Evolutionary conservation across 2,888 invertebrate genomes (phyloP).

Genomic region (Xiphydria camelus): DNA sequence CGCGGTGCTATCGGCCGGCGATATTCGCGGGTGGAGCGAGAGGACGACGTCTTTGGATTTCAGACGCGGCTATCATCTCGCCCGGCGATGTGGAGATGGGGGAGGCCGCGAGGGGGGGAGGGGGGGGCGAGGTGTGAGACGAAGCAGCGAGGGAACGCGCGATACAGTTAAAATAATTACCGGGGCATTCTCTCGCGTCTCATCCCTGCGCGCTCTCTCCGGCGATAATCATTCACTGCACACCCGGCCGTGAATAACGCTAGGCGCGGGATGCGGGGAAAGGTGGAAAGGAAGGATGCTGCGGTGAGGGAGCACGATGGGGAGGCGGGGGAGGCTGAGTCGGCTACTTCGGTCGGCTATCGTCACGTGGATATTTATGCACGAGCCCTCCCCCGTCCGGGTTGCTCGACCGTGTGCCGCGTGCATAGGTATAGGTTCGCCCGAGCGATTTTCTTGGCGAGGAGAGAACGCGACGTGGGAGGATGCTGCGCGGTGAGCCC

Average conservation of each 20-base stretch:
- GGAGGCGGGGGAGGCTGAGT: no score
- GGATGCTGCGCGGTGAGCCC: no score
- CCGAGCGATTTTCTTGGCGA: neutral
- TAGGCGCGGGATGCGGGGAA: no score
- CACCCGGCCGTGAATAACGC: slow-evolving; percentile 17
- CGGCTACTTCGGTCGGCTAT: no score
- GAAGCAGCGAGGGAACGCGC: slow-evolving; percentile 7
- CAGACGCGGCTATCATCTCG: no score
- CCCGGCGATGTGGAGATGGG: slow-evolving; percentile 1
- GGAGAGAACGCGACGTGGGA: slow-evolving; percentile 3
- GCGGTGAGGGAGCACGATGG: no score
- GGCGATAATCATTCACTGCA: slow-evolving; percentile 16
- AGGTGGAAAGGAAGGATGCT: slow-evolving; percentile 8
- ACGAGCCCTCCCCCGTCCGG: no score
- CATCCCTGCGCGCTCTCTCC: slow-evolving; percentile 8
- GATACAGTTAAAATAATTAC: slow-evolving; percentile 13
- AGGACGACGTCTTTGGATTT: no score
- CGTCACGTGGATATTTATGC: slow-evolving; percentile 12
- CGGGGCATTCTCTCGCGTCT: neutral
- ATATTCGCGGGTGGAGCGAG: no score
- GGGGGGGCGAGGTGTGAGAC: slow-evolving; percentile 2
- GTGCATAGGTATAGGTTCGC: neutral
- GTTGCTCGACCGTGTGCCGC: neutral
- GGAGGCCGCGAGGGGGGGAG: slow-evolving; percentile 6
- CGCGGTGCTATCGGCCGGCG: no score